Base-by-base conservation (phyloP, 2,888 invertebrate genomes). In the Toxonevra muliebris region DNA sequence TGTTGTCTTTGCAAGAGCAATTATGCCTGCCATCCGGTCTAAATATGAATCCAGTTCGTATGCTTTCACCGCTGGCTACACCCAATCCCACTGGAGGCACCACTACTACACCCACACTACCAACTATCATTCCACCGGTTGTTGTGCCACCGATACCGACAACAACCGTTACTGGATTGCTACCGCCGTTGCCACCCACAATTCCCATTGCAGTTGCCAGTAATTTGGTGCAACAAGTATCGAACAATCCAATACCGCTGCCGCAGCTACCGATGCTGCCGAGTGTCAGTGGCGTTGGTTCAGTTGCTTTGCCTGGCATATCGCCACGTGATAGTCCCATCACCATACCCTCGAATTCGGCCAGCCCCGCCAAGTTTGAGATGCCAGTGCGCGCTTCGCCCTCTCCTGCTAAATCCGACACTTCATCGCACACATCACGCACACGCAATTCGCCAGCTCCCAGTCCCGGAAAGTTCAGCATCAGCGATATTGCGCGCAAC, bases 361-460 rank as follows among this genome's bases (percentile, higher is more conserved):
- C 84, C 20, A 85, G 86, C 66, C 86, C 86, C 12, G 85, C 85
- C 57, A 85, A 85, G 48, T 89, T 88, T 66, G 89, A 89, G 79
- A 82, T 89, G 54, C 88, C 89, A 1, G 87, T 88, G 61, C 82
- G 86, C 5, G 84, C 89, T 66, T 89, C 89, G 73, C 90, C 90
- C 4, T 88, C 89, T 48, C 84, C 89, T 62, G 87, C 89, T 0
- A 87, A 88, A 59, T 88, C 89, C 10, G 87, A 89, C 48, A 87
- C 89, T 71, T 87, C 89, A 8, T 88, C 89, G 1, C 82, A 81
- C n/a, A 80, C 81, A 48, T 89, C 88, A 73, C 87, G 88, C 2
- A 87, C 86, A 1, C 84, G 88, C 0, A 84, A 88, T 19, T 86
- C 88, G 4, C 85, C 89, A 1, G 84, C 88, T 1, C 87, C 89